A percentile compares a stretch with the other conserved stretches of the same genome.
phyloP scores from a whole-genome alignment of 2,113 vertebrate genomes.

The Phylloscopus trochiloides region DNA sequence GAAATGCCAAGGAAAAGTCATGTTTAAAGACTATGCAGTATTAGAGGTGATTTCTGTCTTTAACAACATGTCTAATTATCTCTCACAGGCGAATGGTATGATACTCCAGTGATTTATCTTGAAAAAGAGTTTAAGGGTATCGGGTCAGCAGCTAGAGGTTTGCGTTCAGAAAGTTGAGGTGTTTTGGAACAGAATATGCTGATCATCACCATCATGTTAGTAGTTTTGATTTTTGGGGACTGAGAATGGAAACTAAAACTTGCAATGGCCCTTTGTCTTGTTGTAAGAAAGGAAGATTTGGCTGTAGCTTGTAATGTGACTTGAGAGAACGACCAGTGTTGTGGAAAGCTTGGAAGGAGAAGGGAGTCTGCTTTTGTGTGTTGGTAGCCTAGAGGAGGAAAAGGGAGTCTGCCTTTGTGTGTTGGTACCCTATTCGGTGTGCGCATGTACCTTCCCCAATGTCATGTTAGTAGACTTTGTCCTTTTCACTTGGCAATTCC shows the following conservation, averaged over 20 bases:
- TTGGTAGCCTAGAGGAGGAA: not conserved
- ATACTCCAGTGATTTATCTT: not conserved
- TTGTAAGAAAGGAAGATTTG: not conserved
- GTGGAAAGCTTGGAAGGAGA: not conserved
- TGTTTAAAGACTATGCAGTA: not conserved
- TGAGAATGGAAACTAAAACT: not conserved
- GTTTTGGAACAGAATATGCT: not conserved
- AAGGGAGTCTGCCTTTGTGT: not conserved
- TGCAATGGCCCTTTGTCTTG: not conserved
- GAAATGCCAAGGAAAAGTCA: not conserved
- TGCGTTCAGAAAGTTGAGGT: not conserved
- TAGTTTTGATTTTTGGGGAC: not conserved
- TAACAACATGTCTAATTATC: not conserved
- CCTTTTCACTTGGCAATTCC: not conserved
- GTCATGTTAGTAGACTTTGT: not conserved
- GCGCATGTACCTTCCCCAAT: not conserved
- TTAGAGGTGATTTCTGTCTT: not conserved
- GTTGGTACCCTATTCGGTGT: not conserved
- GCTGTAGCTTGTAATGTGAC: not conserved
- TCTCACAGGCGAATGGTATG: not conserved
- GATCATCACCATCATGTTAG: fast-evolving
- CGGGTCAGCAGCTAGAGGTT: not conserved
- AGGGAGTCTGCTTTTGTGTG: not conserved
- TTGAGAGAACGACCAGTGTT: not conserved
- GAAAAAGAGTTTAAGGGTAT: not conserved